Evolutionary conservation across 2,797 vertebrate species (phyloP), one percentile per base, ranked within the genome.

Genomic region (Acanthurus lineatus): DNA sequence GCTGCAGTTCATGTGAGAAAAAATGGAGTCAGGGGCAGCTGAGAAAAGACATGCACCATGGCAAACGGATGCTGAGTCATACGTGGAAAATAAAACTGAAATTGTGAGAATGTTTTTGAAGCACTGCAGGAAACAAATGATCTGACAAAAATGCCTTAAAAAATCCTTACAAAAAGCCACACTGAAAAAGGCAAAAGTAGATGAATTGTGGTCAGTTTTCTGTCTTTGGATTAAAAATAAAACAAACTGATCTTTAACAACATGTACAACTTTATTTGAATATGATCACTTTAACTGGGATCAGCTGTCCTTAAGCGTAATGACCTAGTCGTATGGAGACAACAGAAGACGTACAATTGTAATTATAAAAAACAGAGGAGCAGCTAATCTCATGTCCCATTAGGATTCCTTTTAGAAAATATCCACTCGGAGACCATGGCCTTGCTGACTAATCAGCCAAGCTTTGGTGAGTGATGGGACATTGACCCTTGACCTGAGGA

Each of bases 401-500:
- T 3, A 35, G 56, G 49, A 70, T 70, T 77, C 63, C 69, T 73
- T 61, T 52, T 82, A 79, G 81, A 54, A 88, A 82, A 86, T 83
- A 83, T 64, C 45, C 67, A 84, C 77, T 69, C 60, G 9, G 59
- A 69, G 82, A 87, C 82, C 68, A 79, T 84, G 84, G 58, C 1
- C 89, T 78, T 73, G 77, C 78, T 76, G 62, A 60, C 73, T 89
- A 82, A 94, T 93, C 90, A 93, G 75, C 87, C 90, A 74, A 90
- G 84, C 85, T 87, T 91, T 92, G 94, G 68, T 93, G 94, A 95
- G 94, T 94, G 94, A 92, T 90, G 93, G 84, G 89, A 95, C 92
- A 92, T 93, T 89, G 91, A 90, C 93, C 91, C 77, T 81, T 96
- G 95, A 96, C 95, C 95, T 89, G 89, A 95, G 95, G 95, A 96